A percentile compares a stretch with the other conserved stretches of the same genome.
Evolutionary conservation across 2,797 vertebrate species (phyloP).

Genomic region (Semotilus atromaculatus): DNA sequence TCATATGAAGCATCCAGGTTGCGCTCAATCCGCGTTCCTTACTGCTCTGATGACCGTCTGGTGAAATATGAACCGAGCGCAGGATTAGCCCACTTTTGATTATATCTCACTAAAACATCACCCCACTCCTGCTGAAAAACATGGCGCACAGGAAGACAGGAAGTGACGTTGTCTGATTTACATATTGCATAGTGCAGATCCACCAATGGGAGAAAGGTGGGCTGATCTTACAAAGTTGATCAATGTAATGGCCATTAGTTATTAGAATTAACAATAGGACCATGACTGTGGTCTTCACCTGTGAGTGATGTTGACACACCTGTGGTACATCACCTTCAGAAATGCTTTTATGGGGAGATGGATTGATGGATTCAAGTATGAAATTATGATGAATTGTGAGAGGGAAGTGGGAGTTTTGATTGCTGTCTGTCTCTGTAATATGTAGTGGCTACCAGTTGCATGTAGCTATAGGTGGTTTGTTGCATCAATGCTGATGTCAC

Average conservation of each 20-base stretch:
- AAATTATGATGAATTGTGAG: neutral
- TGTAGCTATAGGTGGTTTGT: neutral
- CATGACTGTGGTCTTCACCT: constrained; percentile 19
- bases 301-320: constrained; percentile 36
- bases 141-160: constrained; percentile 71
- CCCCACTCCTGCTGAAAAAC: constrained; percentile 61
- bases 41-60: neutral
- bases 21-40: constrained; percentile 13
- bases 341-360: neutral
- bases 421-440: neutral
- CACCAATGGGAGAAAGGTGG: constrained; percentile 57
- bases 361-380: neutral
- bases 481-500: neutral
- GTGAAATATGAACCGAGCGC: neutral
- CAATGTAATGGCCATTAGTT: constrained; percentile 37
- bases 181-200: constrained; percentile 52
- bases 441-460: neutral
- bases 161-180: constrained; percentile 67
- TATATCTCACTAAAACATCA: constrained; percentile 55
- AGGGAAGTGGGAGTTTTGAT: neutral
- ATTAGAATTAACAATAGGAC: neutral
- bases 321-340: constrained; percentile 28
- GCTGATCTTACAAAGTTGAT: constrained; percentile 45
- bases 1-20: constrained; percentile 16
- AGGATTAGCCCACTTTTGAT: constrained; percentile 50